Conservation (phyloP, 2,797 vertebrate species). For the Mareca strepera region DNA sequence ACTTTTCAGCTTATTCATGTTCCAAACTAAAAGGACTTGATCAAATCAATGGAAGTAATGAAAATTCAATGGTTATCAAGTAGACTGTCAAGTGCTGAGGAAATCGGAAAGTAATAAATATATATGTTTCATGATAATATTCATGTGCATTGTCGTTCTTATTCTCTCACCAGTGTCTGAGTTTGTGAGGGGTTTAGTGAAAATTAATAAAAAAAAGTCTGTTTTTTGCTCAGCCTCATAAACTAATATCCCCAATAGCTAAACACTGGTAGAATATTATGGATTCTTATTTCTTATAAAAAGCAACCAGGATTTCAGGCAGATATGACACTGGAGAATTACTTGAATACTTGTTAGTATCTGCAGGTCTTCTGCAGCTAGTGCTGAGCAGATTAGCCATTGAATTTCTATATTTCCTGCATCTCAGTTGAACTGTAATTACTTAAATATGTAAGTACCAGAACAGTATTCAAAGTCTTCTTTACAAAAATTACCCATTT, state of each 20-base stretch:
- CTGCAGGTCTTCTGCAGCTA: neutral
- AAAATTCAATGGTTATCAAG: slow-evolving; percentile 53
- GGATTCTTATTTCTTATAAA: slow-evolving; percentile 18
- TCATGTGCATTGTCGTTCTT: neutral
- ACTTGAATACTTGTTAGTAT: neutral
- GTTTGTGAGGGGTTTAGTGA: slow-evolving; percentile 42
- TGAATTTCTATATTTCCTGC: neutral
- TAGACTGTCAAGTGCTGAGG: neutral
- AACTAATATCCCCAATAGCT: slow-evolving; percentile 42
- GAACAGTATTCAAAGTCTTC: neutral
- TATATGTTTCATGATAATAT: slow-evolving; percentile 33
- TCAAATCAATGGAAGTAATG: slow-evolving; percentile 62
- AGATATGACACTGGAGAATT: slow-evolving; percentile 16
- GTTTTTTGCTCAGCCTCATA: neutral
- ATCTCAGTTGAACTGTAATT: neutral
- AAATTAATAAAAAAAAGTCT: slow-evolving; percentile 27
- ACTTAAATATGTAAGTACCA: neutral
- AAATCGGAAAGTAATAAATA: slow-evolving; percentile 57
- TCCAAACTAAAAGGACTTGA: slow-evolving; percentile 28
- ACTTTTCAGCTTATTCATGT: slow-evolving; percentile 29
- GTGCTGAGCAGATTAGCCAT: neutral
- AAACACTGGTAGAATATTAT: slow-evolving; percentile 16
- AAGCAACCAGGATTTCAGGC: slow-evolving; percentile 8
- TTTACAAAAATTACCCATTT: neutral
- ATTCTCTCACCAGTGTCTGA: neutral